A percentile compares a stretch with the other conserved stretches of the same genome.
Conservation (phyloP, 2,113 vertebrate species). For the Macroglossus sobrinus region DNA sequence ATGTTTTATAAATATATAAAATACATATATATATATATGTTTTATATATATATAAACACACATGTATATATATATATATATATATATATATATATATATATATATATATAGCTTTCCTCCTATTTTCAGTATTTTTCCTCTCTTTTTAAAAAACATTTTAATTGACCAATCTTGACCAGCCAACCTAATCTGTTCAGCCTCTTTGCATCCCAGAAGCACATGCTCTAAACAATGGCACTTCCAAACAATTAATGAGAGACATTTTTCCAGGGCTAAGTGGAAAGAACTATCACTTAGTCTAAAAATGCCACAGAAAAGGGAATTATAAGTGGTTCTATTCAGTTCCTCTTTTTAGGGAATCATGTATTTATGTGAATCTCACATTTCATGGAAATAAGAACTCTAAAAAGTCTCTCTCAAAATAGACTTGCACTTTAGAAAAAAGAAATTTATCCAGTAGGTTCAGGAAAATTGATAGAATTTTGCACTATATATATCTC, state of each 20-base stretch:
- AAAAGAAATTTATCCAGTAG: conserved; percentile 56
- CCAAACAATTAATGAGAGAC: conserved; percentile 50
- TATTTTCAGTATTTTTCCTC: background rate
- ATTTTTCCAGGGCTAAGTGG: conserved; percentile 13
- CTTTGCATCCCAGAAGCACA: background rate
- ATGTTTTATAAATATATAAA: background rate
- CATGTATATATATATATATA: too few relatives aligned
- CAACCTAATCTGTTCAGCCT: conserved; percentile 32
- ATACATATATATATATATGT: too few relatives aligned
- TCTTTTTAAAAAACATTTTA: background rate
- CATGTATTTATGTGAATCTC: conserved; percentile 48
- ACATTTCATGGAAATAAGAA: conserved; percentile 42
- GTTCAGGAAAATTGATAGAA: conserved; percentile 54
- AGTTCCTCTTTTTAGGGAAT: conserved; percentile 45
- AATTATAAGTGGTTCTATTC: conserved; percentile 49
- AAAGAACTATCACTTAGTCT: conserved; percentile 25
- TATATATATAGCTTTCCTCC: background rate
- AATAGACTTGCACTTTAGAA: conserved; percentile 56
- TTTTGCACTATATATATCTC: background rate
- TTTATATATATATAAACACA: too few relatives aligned
- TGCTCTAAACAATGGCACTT: conserved; percentile 22
- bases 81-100: too few relatives aligned
- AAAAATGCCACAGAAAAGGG: background rate
- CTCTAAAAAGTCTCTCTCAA: conserved; percentile 49
- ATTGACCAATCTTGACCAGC: background rate